Evolutionary conservation across 2,888 invertebrate species (phyloP).

Genomic region (Sipunculus nudus): DNA sequence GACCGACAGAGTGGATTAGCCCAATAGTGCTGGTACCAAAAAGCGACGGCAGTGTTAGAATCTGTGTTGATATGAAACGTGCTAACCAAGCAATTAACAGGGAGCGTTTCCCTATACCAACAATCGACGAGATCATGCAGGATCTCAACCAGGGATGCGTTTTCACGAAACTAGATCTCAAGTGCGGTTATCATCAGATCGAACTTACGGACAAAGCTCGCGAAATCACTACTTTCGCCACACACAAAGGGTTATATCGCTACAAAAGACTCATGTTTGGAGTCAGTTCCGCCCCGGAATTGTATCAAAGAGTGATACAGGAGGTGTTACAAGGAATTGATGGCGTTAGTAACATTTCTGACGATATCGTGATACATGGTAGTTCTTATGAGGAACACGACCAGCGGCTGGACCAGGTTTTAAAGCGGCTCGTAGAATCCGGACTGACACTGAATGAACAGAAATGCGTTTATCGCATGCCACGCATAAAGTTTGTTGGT

Average conservation of each 20-base stretch:
- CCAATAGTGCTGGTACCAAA: slow-evolving; percentile 34
- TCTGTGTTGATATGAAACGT: slow-evolving; percentile 29
- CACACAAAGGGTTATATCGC: slow-evolving; percentile 7
- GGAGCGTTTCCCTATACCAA: slow-evolving; percentile 27
- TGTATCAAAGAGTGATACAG: slow-evolving; percentile 13
- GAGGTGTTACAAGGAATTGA: slow-evolving; percentile 11
- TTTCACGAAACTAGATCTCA: slow-evolving; percentile 18
- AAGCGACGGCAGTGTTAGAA: slow-evolving; percentile 27
- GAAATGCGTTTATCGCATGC: slow-evolving; percentile 2
- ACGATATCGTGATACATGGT: slow-evolving; percentile 7
- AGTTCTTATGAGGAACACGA: slow-evolving; percentile 4
- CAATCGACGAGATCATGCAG: slow-evolving; percentile 18
- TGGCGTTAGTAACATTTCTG: slow-evolving; percentile 12
- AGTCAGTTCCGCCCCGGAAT: slow-evolving; percentile 15
- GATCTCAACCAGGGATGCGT: slow-evolving; percentile 6
- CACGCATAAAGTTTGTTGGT: slow-evolving; percentile 8
- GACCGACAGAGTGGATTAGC: slow-evolving; percentile 32
- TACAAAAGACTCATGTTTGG: slow-evolving; percentile 24
- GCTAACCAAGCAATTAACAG: slow-evolving; percentile 33
- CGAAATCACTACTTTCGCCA: slow-evolving; percentile 20
- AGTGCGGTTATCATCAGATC: slow-evolving; percentile 16
- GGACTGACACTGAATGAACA: slow-evolving; percentile 1
- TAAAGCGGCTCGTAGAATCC: slow-evolving; percentile 15
- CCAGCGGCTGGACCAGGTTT: slow-evolving; percentile 12
- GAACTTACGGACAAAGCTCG: slow-evolving; percentile 11